Base-by-base conservation (phyloP, 2,888 invertebrate species). In the Drosophila birchii region DNA sequence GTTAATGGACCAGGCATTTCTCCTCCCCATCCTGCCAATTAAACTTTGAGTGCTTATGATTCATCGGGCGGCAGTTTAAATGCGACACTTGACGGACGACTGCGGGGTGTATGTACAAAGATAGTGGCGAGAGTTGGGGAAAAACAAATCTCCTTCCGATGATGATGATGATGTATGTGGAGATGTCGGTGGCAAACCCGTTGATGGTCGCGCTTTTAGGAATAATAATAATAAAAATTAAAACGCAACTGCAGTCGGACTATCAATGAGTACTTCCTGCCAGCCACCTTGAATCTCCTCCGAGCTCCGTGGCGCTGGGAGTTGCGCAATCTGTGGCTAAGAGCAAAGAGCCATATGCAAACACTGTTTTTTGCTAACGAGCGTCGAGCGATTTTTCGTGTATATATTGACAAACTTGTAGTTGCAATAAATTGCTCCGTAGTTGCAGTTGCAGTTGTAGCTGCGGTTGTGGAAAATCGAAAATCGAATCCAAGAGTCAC, bases 361-460 rank as follows among this genome's bases (percentile, higher is more conserved):
- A 87, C 69, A 54, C 54, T 49, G 47, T 16, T 57, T 59, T 66
- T 44, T 34, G 43, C 78, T 88, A 79, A 82, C 83, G 80, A 82
- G 72, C 80, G 55, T 43, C 64, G 58, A 55, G 47, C 45, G 53
- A 58, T 57, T 55, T 76, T 47, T 58, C 60, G 43, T 76, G 57
- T 54, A 44, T 62, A 54, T 54, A 76, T 76, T 75, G 75, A 75
- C 77, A 76, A 70, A 76, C 75, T 69, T 58, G 75, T 44, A 43
- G 76, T 47, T 39, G 70, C 60, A 53, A 57, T 74, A 74, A 74
- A 74, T 61, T 75, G 74, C 74, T 47, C 39, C 20, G 29, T 12
- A 36, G 55, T 29, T 47, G 34, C 53, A 38, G 63, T 36, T 23
- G 41, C 56, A 26, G 53, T 53, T 53, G 32, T 36, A 43, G 47